Evolutionary conservation across 2,797 vertebrate species (phyloP), one percentile per base, ranked within the genome.

Genomic region (Gorsachius magnificus): DNA sequence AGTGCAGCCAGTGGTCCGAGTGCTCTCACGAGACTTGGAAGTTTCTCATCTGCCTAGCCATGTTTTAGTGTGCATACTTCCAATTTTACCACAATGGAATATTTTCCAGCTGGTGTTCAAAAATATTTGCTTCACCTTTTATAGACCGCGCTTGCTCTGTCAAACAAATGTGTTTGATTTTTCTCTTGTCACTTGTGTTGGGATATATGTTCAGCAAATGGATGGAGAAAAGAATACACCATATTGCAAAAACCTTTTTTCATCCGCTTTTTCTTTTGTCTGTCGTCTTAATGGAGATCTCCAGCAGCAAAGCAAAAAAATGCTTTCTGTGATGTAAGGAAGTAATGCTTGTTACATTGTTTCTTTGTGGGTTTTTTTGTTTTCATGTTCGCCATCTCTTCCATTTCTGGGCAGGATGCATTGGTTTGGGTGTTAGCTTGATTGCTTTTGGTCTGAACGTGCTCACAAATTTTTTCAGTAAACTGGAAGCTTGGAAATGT

Each of bases 131-230:
- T 90, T 91, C 63, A 89, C 81, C 60, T 68, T 82, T 84, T 80
- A 57, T 46, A 46, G 88, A n/a, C 41, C 0, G 0, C 3, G 18
- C 90, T 90, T 94, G 12, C 11, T 83, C 15, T 77, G 72, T 91
- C 68, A 91, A 89, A 89, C 33, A 72, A 76, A 63, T 88, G 48
- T 72, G 56, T 85, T 94, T 89, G 61, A 80, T 93, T 95, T 91
- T 83, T 76, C 16, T 90, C 7, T 85, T 48, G 35, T 86, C 46
- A 12, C n/a, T 93, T 56, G 17, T 5, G 11, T 41, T 90, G 51
- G 43, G 41, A 50, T 86, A 17, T 54, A 15, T 48, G 21, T 66
- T 91, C 60, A 84, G 54, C 16, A 83, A 76, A 66, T 72, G 45
- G 45, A 46, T 51, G 43, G 46, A 63, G n/a, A 74, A 79, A 51